Percentiles rank a stretch among this genome's conserved stretches.
These are phyloP conservation scores for Epinephelus malabaricus DNA, from an alignment of 2,797 vertebrate species.

Conservation along the genomic window DNA sequence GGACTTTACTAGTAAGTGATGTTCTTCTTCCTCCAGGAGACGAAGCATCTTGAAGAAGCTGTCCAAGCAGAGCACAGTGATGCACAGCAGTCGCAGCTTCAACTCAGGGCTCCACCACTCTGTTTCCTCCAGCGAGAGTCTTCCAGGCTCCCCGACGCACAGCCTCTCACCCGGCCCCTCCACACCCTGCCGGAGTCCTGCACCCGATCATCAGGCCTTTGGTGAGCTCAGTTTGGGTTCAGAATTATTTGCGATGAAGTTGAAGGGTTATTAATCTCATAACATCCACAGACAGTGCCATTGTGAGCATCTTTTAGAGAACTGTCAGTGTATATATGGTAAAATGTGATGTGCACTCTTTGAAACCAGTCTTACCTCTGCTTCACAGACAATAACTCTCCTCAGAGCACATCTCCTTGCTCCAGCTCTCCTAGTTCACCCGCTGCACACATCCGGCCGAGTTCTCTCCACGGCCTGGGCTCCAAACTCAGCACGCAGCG, in stretches of 20 bases:
- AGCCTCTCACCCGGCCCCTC: slow-evolving; percentile 93
- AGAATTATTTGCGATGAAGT: not conserved
- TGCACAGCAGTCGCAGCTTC: slow-evolving; percentile 96
- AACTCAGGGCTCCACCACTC: slow-evolving; percentile 96
- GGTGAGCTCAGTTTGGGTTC: slow-evolving; percentile 65
- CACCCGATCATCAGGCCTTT: slow-evolving; percentile 88
- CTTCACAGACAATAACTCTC: slow-evolving; percentile 88
- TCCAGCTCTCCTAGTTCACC: slow-evolving; percentile 95
- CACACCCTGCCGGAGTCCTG: slow-evolving; percentile 92
- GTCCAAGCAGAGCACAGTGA: slow-evolving; percentile 92
- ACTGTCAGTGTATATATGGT: not conserved
- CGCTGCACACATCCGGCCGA: slow-evolving; percentile 93
- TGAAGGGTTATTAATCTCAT: not conserved
- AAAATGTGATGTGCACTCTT: not conserved
- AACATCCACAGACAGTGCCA: not conserved
- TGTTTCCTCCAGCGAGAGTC: slow-evolving; percentile 95
- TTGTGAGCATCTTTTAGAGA: too few species aligned
- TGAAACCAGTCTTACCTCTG: slow-evolving; percentile 1
- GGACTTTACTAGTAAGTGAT: too few species aligned
- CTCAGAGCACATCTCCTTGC: slow-evolving; percentile 93
- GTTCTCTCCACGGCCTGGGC: slow-evolving; percentile 93
- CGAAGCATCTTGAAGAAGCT: slow-evolving; percentile 94
- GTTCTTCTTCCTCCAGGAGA: slow-evolving; percentile 79
- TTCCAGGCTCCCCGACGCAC: slow-evolving; percentile 96
- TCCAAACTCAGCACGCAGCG: slow-evolving; percentile 93